A percentile compares a stretch with the other conserved stretches of the same genome.
phyloP scores from a whole-genome alignment of 2,797 vertebrate genomes.

The Antennarius maculatus region DNA sequence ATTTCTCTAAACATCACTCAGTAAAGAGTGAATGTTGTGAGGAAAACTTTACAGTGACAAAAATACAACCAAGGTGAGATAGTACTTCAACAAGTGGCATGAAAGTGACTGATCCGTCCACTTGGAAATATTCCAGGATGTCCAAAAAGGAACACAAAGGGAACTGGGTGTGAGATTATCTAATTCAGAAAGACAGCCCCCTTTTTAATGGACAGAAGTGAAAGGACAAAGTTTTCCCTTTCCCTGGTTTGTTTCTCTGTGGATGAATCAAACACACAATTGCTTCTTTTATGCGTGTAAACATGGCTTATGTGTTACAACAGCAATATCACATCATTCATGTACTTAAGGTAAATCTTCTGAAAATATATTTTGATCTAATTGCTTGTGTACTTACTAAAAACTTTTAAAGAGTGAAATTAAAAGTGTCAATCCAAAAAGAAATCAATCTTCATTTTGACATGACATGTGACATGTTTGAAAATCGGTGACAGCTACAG shows the following conservation, averaged over 20 bases:
- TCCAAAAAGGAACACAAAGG: slow-evolving; percentile 77
- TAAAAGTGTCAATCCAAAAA: slow-evolving; percentile 63
- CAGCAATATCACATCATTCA: slow-evolving; percentile 34
- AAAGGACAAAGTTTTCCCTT: slow-evolving; percentile 61
- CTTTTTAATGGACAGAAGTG: slow-evolving; percentile 69
- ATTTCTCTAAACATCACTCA: slow-evolving; percentile 54
- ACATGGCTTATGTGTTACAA: slow-evolving; percentile 46
- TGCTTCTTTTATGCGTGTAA: slow-evolving; percentile 57
- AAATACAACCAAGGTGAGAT: slow-evolving; percentile 45
- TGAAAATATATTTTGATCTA: slow-evolving; percentile 48
- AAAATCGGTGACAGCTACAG: slow-evolving; percentile 51
- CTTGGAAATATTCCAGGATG: slow-evolving; percentile 81
- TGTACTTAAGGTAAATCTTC: slow-evolving; percentile 43
- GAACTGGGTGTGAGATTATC: slow-evolving; percentile 72
- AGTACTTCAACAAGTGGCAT: slow-evolving; percentile 68
- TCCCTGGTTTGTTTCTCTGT: slow-evolving; percentile 82
- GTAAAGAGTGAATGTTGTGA: slow-evolving; percentile 55
- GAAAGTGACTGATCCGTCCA: slow-evolving; percentile 79
- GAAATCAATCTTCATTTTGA: slow-evolving; percentile 59
- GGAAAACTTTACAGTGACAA: slow-evolving; percentile 35
- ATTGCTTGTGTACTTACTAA: slow-evolving; percentile 66
- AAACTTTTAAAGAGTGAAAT: slow-evolving; percentile 72
- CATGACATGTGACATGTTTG: slow-evolving; percentile 59
- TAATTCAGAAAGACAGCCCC: slow-evolving; percentile 48
- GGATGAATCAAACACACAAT: slow-evolving; percentile 79